A percentile compares a stretch with the other conserved stretches of the same genome.
phyloP scores from a whole-genome alignment of 2,113 vertebrate genomes.

The Tychaedon coryphoeus region DNA sequence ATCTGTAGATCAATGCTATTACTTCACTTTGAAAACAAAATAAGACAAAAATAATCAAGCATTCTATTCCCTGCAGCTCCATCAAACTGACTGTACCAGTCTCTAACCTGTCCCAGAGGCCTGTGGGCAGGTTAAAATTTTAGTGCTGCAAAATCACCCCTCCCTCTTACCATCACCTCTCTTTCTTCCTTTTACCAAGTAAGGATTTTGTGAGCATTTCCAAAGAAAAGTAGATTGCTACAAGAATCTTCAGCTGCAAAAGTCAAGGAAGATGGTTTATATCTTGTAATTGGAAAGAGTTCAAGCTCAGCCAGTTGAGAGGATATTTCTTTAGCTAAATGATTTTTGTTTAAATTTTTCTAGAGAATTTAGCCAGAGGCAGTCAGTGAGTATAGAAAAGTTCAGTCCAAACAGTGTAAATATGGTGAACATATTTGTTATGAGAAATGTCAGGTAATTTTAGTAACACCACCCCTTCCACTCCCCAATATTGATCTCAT shows the following conservation, averaged over 20 bases:
- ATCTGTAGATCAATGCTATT: slow-evolving; percentile 37
- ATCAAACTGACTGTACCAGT: not conserved
- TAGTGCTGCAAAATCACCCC: not conserved
- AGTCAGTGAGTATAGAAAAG: not conserved
- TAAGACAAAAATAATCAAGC: slow-evolving; percentile 35
- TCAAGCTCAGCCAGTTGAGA: not conserved
- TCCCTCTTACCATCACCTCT: not conserved
- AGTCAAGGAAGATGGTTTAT: not conserved
- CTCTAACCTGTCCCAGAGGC: not conserved
- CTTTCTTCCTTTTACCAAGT: not conserved
- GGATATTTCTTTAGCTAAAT: not conserved
- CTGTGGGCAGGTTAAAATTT: not conserved
- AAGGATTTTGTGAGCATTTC: not conserved
- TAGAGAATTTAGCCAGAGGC: not conserved
- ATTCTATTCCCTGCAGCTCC: not conserved
- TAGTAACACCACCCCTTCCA: not conserved
- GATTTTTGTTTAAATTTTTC: not conserved
- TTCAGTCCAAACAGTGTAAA: not conserved
- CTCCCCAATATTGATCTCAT: not conserved
- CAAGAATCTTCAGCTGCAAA: not conserved
- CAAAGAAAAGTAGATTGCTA: not conserved
- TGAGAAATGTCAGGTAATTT: not conserved
- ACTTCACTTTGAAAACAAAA: slow-evolving; percentile 37
- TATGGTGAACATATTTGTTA: not conserved
- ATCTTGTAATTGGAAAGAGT: not conserved